phyloP scores from a whole-genome alignment of 2,888 invertebrate genomes.

The Rhagonycha fulva region DNA sequence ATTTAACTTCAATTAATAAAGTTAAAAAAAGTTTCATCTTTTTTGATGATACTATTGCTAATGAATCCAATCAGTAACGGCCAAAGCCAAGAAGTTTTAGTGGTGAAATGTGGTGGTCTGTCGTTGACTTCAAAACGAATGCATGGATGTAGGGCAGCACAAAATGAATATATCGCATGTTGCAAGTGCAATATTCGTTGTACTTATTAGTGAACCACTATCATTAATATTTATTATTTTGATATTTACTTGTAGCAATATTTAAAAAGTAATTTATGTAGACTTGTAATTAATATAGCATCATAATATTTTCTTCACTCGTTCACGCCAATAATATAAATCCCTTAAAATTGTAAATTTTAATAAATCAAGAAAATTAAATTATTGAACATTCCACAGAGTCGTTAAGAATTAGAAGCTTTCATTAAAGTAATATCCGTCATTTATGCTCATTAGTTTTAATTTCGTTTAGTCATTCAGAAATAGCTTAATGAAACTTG shows the following conservation, averaged over 20 bases:
- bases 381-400: neutral
- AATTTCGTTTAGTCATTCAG: neutral
- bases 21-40: neutral
- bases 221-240: neutral
- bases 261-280: neutral
- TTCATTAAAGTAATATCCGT: neutral
- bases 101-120: neutral
- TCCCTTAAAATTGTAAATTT: neutral
- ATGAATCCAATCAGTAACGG: neutral
- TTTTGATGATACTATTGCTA: neutral
- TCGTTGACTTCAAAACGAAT: neutral
- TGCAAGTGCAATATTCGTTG: neutral
- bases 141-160: neutral
- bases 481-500: neutral
- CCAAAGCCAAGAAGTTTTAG: neutral
- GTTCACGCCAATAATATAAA: neutral
- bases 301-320: neutral
- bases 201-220: neutral
- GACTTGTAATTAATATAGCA: neutral
- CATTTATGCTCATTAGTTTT: neutral
- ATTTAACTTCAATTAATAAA: neutral
- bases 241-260: neutral
- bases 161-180: neutral
- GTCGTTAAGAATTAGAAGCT: neutral
- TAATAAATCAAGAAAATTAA: neutral